These are phyloP conservation scores for Aplocera efformata DNA, from an alignment of 2,888 invertebrate species.

Conservation along the genomic window DNA sequence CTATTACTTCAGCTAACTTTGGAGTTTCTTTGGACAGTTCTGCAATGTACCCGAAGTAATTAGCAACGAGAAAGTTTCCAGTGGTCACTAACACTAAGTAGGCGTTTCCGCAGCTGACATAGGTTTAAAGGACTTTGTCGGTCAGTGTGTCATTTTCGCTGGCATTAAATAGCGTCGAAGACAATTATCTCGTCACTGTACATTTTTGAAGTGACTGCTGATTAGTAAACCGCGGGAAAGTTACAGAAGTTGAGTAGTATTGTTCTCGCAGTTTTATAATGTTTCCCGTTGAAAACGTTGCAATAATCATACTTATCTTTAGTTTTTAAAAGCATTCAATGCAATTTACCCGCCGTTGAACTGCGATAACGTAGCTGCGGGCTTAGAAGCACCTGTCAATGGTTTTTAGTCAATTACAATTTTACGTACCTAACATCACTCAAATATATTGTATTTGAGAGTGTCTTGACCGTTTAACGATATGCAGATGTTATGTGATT, in stretches of 20 bases:
- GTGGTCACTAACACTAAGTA: slow-evolving; percentile 47
- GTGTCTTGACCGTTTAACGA: too few species aligned
- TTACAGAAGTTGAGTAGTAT: slow-evolving; percentile 42
- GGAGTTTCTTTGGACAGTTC: too few species aligned
- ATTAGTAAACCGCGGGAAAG: slow-evolving; percentile 51
- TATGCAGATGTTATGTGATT: too few species aligned
- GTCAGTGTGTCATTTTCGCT: slow-evolving; percentile 56
- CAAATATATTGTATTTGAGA: too few species aligned
- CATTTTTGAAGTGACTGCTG: slow-evolving; percentile 29
- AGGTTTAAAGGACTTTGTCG: slow-evolving; percentile 55
- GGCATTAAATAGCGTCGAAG: slow-evolving; percentile 33
- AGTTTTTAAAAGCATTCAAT: background rate
- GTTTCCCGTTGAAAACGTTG: slow-evolving; percentile 20
- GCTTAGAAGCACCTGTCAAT: background rate
- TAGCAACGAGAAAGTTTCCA: slow-evolving; percentile 54
- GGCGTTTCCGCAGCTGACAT: slow-evolving; percentile 46
- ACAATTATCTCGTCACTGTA: slow-evolving; percentile 48
- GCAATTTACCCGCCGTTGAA: background rate
- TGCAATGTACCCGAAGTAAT: slow-evolving; percentile 39
- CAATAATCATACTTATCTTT: slow-evolving; percentile 1
- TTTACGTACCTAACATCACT: too few species aligned
- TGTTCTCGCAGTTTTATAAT: slow-evolving; percentile 35
- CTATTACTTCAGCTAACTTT: too few species aligned
- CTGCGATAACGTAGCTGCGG: slow-evolving; percentile 4
- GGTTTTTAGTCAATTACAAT: too few species aligned